phyloP scores from a whole-genome alignment of 2,888 invertebrate species.

The Eurois occulta region DNA sequence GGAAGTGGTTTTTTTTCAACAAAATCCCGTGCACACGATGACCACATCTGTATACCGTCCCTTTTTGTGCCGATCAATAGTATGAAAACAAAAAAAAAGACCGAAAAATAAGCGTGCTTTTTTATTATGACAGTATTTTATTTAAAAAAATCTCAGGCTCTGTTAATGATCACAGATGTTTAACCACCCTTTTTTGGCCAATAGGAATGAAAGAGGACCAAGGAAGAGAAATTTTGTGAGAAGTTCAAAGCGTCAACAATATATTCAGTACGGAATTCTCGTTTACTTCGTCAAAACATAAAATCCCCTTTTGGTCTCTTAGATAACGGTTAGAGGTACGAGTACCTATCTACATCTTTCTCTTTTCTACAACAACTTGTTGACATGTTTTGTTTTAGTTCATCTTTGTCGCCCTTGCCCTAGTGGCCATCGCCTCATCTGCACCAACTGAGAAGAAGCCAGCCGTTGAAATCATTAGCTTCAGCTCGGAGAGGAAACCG shows the following conservation, averaged over 20 bases:
- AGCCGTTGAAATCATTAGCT: conserved; percentile 72
- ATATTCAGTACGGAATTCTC: not conserved
- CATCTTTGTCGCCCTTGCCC: conserved; percentile 77
- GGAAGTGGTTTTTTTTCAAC: no score
- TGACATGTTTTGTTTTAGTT: conserved; percentile 42
- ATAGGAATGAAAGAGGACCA: no score
- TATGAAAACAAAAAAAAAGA: no score
- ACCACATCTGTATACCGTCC: not conserved
- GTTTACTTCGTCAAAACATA: not conserved
- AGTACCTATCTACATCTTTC: not conserved
- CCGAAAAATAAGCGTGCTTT: no score
- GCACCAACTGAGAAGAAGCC: conserved; percentile 70
- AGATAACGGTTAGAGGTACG: not conserved
- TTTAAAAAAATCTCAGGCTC: no score
- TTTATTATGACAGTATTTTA: no score
- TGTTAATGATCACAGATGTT: not conserved
- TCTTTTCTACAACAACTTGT: not conserved
- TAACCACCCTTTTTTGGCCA: not conserved
- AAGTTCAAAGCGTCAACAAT: not conserved
- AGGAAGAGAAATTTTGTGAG: not conserved
- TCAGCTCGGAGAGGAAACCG: conserved; percentile 73
- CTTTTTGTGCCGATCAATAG: no score
- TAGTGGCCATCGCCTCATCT: conserved; percentile 79
- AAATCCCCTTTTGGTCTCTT: not conserved
- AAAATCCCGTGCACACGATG: not conserved